These are phyloP conservation scores for Leucozona laternaria DNA, from an alignment of 2,888 invertebrate genomes.

Conservation along the genomic window DNA sequence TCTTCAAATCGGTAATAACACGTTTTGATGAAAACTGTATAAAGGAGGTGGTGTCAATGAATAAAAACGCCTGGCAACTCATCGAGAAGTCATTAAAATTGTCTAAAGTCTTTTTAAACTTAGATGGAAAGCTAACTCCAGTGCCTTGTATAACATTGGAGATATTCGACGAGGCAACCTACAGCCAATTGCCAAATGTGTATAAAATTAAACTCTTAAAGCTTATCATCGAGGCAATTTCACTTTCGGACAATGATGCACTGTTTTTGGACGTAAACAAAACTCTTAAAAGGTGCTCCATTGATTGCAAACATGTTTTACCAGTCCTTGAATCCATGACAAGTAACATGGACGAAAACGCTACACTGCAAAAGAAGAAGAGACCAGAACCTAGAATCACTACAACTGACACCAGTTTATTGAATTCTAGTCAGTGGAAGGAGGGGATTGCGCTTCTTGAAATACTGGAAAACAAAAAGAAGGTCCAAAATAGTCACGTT, in stretches of 20 bases:
- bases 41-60: constrained; percentile 82
- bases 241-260: constrained; percentile 86
- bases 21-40: constrained; percentile 85
- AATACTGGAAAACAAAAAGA: constrained; percentile 93
- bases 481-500: constrained; percentile 87
- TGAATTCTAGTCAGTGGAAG: constrained; percentile 90
- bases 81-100: constrained; percentile 85
- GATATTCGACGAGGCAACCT: constrained; percentile 79
- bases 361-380: constrained; percentile 4
- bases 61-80: constrained; percentile 85
- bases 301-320: constrained; percentile 87
- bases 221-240: constrained; percentile 85
- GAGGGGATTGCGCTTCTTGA: constrained; percentile 92
- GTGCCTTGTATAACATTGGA: constrained; percentile 80
- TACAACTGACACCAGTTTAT: constrained; percentile 80
- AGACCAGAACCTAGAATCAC: neutral
- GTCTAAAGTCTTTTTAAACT: constrained; percentile 81
- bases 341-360: constrained; percentile 51
- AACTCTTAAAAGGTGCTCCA: constrained; percentile 87
- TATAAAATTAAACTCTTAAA: constrained; percentile 84
- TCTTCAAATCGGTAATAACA: constrained; percentile 85
- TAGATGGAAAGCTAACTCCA: constrained; percentile 79
- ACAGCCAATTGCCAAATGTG: constrained; percentile 84
- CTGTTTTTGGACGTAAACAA: constrained; percentile 87
- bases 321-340: constrained; percentile 86